Evolutionary conservation across 2,113 vertebrate species (phyloP), one percentile per base, ranked within the genome.

Genomic region (Bostrychus sinensis): DNA sequence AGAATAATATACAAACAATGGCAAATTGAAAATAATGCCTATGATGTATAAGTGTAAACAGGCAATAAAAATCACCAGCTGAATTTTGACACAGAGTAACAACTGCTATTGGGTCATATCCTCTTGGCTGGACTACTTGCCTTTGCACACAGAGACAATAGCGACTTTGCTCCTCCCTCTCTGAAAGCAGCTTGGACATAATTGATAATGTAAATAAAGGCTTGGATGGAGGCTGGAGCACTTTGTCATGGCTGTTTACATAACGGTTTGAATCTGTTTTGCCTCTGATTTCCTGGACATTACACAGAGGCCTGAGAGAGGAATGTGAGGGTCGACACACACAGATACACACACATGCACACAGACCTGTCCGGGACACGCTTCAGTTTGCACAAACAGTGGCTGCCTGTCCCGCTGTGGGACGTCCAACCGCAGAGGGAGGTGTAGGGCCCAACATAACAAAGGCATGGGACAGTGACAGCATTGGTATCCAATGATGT

Each of bases 351-450:
- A n/a, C n/a, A n/a, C n/a, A n/a, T n/a, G n/a, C n/a, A n/a, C n/a
- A n/a, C n/a, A n/a, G n/a, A n/a, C n/a, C n/a, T n/a, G 76, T 59
- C 74, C 55, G 71, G 82, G 80, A 80, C 80, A 90, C 76, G 87
- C 85, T 91, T 86, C 80, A 89, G 62, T 89, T 90, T 91, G 86
- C 78, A 90, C 86, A 90, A 91, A 91, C 88, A 91, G 82, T 83
- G 80, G 66, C 80, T 43, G 84, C 77, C 86, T 92, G 88, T 91
- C 76, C 71, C 74, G 42, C 66, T 72, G 77, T 73, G 72, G 76
- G 64, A 78, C 22, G 66, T 74, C 70, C 53, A 19, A 77, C 68
- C 41, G 3, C 39, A 71, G 64, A 70, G 69, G 74, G 75, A 82
- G 37, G 80, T 56, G 62, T 20, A 57, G 75, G 5, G 45, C 55